Evolutionary conservation across 1,140 invertebrate species (phyloP).

Genomic region (Ips nitidus): DNA sequence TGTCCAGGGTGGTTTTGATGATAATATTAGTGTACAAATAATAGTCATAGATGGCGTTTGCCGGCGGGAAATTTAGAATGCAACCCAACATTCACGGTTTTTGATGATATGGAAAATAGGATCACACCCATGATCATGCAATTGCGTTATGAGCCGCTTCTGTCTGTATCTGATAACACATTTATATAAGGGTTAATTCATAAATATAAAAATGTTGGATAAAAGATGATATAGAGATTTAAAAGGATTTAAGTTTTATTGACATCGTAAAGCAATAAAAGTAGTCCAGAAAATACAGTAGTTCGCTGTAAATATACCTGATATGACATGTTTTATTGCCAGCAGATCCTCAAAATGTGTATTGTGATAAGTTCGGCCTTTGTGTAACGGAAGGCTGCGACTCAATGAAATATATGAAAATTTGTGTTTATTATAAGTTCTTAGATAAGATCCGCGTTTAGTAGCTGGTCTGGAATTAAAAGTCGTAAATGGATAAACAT

Average conservation of each 20-base stretch:
- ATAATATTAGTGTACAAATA: too few relatives aligned
- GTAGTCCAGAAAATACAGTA: conserved; percentile 33
- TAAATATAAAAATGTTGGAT: conserved; percentile 2
- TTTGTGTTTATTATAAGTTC: conserved; percentile 17
- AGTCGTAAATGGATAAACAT: conserved; percentile 30
- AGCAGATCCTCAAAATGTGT: conserved; percentile 21
- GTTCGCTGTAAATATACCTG: conserved; percentile 30
- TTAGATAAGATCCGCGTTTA: conserved; percentile 27
- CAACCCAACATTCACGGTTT: too few relatives aligned
- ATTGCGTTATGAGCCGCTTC: too few relatives aligned
- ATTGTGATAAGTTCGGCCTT: conserved; percentile 23
- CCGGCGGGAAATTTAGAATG: too few relatives aligned
- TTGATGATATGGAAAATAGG: too few relatives aligned
- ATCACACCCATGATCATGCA: too few relatives aligned
- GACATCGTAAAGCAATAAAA: conserved; percentile 35
- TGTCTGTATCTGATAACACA: not conserved
- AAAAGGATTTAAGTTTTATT: conserved; percentile 33
- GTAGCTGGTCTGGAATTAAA: conserved; percentile 26
- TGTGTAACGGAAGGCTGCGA: conserved; percentile 1
- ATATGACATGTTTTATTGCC: conserved; percentile 36
- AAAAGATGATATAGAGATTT: conserved; percentile 25
- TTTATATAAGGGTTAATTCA: conserved; percentile 1
- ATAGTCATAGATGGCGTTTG: too few relatives aligned
- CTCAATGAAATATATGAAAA: conserved; percentile 18
- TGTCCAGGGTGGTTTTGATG: too few relatives aligned